A percentile compares a stretch with the other conserved stretches of the same genome.
phyloP scores from a whole-genome alignment of 1,140 invertebrate species.

The Anoplolepis gracilipes region DNA sequence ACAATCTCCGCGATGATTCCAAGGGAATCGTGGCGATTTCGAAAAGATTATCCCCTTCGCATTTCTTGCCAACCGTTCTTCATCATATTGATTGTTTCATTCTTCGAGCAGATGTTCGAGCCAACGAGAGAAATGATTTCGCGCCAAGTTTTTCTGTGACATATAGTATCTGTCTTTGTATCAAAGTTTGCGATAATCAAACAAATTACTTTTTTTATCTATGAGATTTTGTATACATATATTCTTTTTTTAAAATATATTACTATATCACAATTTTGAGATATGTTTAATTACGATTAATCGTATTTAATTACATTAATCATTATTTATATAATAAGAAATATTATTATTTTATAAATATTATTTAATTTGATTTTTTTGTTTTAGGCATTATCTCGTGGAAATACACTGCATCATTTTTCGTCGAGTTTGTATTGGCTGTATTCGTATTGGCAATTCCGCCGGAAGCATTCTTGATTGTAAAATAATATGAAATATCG shows the following conservation, averaged over 20 bases:
- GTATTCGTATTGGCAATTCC: slow-evolving; percentile 14
- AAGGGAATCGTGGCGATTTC: slow-evolving; percentile 48
- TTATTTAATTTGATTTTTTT: background rate
- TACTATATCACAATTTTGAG: background rate
- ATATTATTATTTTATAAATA: background rate
- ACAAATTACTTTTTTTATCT: background rate
- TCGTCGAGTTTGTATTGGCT: background rate
- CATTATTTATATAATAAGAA: background rate
- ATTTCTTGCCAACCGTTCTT: slow-evolving; percentile 24
- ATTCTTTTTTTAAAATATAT: background rate
- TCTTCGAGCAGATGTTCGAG: slow-evolving; percentile 31
- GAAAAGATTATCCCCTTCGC: slow-evolving; percentile 10
- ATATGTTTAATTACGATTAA: slow-evolving; percentile 1
- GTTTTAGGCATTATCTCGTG: background rate
- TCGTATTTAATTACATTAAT: background rate
- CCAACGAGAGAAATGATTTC: slow-evolving; percentile 41
- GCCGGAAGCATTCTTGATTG: slow-evolving; percentile 23
- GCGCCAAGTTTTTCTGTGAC: background rate
- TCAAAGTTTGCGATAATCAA: background rate
- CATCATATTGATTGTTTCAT: slow-evolving; percentile 61
- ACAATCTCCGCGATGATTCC: slow-evolving; percentile 27
- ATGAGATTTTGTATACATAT: too few species aligned
- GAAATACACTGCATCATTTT: background rate
- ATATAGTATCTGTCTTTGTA: background rate
- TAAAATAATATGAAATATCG: slow-evolving; percentile 56